A percentile compares a stretch with the other conserved stretches of the same genome.
Evolutionary conservation across 2,888 invertebrate species (phyloP).

Genomic region (Liposcelis brunnea): DNA sequence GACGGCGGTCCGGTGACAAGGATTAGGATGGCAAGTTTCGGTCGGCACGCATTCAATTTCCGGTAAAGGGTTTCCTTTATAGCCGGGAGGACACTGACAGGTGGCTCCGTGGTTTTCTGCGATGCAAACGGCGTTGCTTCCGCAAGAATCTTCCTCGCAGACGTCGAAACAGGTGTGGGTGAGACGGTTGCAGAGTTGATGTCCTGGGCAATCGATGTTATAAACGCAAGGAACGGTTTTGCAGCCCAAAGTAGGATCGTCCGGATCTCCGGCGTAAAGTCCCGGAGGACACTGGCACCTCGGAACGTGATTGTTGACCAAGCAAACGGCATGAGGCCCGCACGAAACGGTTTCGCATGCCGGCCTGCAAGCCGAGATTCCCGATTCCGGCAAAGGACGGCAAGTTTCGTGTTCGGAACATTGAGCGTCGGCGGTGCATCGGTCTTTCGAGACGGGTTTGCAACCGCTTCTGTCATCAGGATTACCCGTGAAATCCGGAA

Average conservation of each 20-base stretch:
- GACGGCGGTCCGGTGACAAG: slow-evolving; percentile 64
- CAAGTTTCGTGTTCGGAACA: slow-evolving; percentile 72
- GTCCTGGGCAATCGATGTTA: slow-evolving; percentile 63
- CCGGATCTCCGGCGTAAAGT: slow-evolving; percentile 70
- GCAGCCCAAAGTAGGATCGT: slow-evolving; percentile 55
- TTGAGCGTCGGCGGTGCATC: slow-evolving; percentile 62
- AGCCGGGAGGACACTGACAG: slow-evolving; percentile 78
- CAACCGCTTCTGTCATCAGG: slow-evolving; percentile 84
- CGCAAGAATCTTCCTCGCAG: slow-evolving; percentile 67
- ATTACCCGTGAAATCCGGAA: slow-evolving; percentile 70
- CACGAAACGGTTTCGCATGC: slow-evolving; percentile 63
- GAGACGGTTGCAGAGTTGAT: slow-evolving; percentile 65
- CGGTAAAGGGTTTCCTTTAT: slow-evolving; percentile 61
- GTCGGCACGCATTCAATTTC: slow-evolving; percentile 60
- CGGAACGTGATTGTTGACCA: slow-evolving; percentile 76
- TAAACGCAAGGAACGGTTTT: slow-evolving; percentile 70
- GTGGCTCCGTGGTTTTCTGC: slow-evolving; percentile 64
- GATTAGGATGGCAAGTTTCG: slow-evolving; percentile 55
- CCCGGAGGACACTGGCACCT: slow-evolving; percentile 83
- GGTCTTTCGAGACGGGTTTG: slow-evolving; percentile 47
- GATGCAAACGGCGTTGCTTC: slow-evolving; percentile 73
- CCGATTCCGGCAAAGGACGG: slow-evolving; percentile 35
- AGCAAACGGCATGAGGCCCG: slow-evolving; percentile 73
- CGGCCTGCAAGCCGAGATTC: slow-evolving; percentile 47
- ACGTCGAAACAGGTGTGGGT: slow-evolving; percentile 67